These are phyloP conservation scores for Drosophila truncata DNA, from an alignment of 1,140 invertebrate genomes.

Conservation along the genomic window DNA sequence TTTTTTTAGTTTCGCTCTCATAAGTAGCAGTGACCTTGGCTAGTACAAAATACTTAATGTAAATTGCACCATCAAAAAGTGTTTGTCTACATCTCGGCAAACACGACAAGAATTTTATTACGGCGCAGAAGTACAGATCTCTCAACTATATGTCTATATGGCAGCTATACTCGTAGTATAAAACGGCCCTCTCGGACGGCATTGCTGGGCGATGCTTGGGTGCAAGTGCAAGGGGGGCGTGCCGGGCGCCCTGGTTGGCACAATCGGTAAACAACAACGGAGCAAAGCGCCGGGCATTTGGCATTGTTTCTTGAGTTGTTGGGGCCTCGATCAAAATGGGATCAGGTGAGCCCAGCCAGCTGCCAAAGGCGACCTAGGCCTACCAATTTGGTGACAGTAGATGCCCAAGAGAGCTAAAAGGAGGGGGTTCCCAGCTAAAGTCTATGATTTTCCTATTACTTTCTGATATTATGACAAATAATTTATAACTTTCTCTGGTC, in stretches of 20 bases:
- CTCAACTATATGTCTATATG: conserved; percentile 60
- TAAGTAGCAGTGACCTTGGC: conserved; percentile 28
- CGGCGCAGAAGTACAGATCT: conserved; percentile 43
- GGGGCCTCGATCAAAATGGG: conserved; percentile 25
- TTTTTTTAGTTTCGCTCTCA: conserved; percentile 8
- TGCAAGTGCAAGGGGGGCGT: not conserved
- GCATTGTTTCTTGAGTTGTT: conserved; percentile 35
- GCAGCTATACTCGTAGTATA: conserved; percentile 52
- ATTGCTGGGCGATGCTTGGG: not conserved
- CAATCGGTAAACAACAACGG: conserved; percentile 42
- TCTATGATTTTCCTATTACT: not conserved
- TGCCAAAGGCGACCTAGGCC: conserved; percentile 39
- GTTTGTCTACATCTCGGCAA: conserved; percentile 53
- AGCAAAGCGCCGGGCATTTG: conserved; percentile 24
- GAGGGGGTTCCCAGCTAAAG: not conserved
- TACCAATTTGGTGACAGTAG: conserved; percentile 15
- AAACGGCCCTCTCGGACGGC: conserved; percentile 8
- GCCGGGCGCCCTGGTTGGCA: conserved; percentile 38
- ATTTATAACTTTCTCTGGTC: not conserved
- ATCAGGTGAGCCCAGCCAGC: conserved; percentile 15
- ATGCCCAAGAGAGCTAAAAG: not conserved
- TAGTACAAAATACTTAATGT: conserved; percentile 35
- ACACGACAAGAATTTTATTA: conserved; percentile 41
- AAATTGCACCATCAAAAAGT: conserved; percentile 54
- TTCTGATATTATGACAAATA: not conserved